A percentile compares a stretch with the other conserved stretches of the same genome.
These are phyloP conservation scores for Apodemus speciosus DNA, from an alignment of 2,113 vertebrate genomes.

Conservation along the genomic window DNA sequence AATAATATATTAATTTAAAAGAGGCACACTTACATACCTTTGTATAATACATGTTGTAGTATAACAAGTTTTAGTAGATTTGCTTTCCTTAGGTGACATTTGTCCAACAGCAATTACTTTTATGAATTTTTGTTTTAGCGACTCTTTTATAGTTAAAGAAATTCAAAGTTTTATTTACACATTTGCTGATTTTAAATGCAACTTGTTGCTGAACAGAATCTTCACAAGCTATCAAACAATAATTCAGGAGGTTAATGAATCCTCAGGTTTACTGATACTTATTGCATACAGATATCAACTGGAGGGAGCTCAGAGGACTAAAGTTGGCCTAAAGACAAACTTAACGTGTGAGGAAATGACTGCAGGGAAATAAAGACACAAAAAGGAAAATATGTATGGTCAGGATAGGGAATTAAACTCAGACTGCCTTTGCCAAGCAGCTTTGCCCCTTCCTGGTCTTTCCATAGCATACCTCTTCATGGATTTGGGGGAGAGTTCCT, in stretches of 20 bases:
- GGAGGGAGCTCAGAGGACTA: not conserved
- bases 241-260: not conserved
- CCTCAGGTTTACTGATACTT: not conserved
- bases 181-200: not conserved
- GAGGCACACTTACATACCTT: not conserved
- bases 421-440: accelerated
- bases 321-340: not conserved
- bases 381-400: not conserved
- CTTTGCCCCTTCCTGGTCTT: constrained; percentile 76
- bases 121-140: constrained; percentile 22
- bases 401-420: not conserved
- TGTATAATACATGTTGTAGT: not conserved
- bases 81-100: not conserved
- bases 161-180: not conserved
- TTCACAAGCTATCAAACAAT: not conserved
- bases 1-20: not conserved
- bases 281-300: not conserved
- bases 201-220: not conserved
- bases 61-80: not conserved
- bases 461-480: constrained; percentile 93
- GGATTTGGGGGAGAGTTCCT: constrained; percentile 94
- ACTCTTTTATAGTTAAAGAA: not conserved
- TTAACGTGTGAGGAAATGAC: not conserved
- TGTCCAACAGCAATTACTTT: not conserved
- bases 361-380: not conserved